Evolutionary conservation across 2,888 invertebrate species (phyloP).

Genomic region (Drosophila diplacantha): DNA sequence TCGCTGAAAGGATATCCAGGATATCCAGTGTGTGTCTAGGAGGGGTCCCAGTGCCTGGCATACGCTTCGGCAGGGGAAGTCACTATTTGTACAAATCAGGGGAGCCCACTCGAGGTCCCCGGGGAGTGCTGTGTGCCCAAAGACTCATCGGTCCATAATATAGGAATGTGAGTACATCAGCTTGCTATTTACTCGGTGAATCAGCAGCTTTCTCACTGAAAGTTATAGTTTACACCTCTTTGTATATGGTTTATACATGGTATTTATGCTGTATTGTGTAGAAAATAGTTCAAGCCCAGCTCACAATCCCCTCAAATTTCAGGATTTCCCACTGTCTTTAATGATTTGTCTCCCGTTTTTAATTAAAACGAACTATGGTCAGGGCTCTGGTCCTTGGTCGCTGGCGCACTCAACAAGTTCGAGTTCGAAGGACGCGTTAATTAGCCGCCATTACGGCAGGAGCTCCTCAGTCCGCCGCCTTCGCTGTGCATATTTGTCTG

Average conservation of each 20-base stretch:
- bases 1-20: slow-evolving; percentile 43
- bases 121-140: not conserved
- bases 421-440: slow-evolving; percentile 50
- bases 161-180: not conserved
- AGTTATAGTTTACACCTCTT: no score
- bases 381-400: not conserved
- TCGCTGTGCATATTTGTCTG: slow-evolving; percentile 34
- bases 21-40: no score
- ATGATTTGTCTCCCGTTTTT: slow-evolving; percentile 25
- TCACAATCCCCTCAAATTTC: no score
- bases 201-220: no score
- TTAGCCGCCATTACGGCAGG: slow-evolving; percentile 49
- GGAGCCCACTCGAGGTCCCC: slow-evolving; percentile 4
- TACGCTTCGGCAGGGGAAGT: slow-evolving; percentile 23
- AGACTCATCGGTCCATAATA: not conserved
- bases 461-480: not conserved
- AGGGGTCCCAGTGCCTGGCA: not conserved
- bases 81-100: slow-evolving; percentile 52
- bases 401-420: slow-evolving; percentile 16
- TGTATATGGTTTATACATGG: no score
- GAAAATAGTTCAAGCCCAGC: no score
- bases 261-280: no score
- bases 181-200: not conserved
- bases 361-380: slow-evolving; percentile 48
- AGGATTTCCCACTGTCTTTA: no score